These are phyloP conservation scores for Suillia variegata DNA, from an alignment of 2,888 invertebrate genomes.

Conservation along the genomic window DNA sequence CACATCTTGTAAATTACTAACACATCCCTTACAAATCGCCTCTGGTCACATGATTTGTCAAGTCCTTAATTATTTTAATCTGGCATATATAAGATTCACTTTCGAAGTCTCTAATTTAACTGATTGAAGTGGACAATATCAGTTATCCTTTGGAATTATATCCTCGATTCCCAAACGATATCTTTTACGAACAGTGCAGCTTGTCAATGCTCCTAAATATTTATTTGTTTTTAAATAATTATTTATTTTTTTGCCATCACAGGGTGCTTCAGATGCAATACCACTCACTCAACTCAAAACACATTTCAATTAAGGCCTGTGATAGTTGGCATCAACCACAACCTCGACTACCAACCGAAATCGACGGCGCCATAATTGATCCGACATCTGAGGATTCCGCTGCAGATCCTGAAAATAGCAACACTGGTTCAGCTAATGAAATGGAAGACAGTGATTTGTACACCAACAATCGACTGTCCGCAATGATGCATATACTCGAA, in stretches of 20 bases:
- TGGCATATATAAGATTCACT: no score
- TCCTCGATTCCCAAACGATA: no score
- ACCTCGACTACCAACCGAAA: not conserved
- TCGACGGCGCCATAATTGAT: no score
- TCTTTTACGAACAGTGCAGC: no score
- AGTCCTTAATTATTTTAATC: no score
- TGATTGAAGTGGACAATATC: no score
- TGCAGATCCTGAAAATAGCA: not conserved
- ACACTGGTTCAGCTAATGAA: not conserved
- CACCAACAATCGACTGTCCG: not conserved
- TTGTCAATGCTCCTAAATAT: not conserved
- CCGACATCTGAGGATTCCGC: not conserved
- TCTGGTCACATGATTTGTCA: no score
- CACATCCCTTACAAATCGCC: no score
- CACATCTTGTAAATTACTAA: no score
- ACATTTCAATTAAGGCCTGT: slow-evolving; percentile 20
- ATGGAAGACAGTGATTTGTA: not conserved
- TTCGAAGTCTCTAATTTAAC: no score
- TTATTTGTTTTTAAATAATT: no score
- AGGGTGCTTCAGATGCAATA: slow-evolving; percentile 15
- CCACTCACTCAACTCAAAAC: slow-evolving; percentile 15
- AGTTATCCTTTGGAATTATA: no score
- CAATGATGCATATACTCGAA: not conserved
- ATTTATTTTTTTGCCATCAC: not conserved
- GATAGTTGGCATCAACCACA: slow-evolving; percentile 30